Evolutionary conservation across 1,140 invertebrate genomes (phyloP).

Genomic region (Lepidostoma basale): DNA sequence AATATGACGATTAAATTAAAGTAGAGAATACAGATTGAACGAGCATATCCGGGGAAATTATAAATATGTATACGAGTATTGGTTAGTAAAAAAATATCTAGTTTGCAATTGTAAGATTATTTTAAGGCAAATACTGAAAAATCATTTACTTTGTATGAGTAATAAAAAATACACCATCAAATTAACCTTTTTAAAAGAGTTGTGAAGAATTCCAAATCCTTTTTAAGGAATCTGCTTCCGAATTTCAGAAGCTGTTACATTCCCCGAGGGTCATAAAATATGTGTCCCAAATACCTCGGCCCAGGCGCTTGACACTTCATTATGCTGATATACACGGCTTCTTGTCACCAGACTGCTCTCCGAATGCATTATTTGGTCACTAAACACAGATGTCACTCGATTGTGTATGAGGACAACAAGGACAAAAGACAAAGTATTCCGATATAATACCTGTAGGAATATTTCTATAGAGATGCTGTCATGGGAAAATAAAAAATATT

Average conservation of each 20-base stretch:
- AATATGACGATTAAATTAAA: too few species aligned
- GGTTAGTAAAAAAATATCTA: too few species aligned
- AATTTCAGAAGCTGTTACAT: neutral
- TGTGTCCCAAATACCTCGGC: neutral
- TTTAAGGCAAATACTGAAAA: too few species aligned
- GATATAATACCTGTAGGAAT: too few species aligned
- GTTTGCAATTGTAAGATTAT: too few species aligned
- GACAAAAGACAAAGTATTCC: constrained; percentile 17
- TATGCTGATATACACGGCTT: neutral
- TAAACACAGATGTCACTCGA: constrained; percentile 17
- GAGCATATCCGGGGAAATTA: too few species aligned
- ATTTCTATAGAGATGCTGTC: neutral
- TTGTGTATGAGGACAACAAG: neutral
- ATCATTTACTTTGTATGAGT: too few species aligned
- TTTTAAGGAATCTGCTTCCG: neutral
- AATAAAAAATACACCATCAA: too few species aligned
- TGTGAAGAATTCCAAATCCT: neutral
- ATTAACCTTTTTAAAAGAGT: too few species aligned
- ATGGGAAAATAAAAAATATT: constrained; percentile 16
- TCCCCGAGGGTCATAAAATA: neutral
- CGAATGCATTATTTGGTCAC: neutral
- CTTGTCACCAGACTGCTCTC: constrained; percentile 1
- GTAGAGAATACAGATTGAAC: too few species aligned
- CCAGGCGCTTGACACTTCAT: neutral
- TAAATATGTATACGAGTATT: too few species aligned